Evolutionary conservation across 1,140 invertebrate species (phyloP).

Genomic region (Protaetia brevitarsis): DNA sequence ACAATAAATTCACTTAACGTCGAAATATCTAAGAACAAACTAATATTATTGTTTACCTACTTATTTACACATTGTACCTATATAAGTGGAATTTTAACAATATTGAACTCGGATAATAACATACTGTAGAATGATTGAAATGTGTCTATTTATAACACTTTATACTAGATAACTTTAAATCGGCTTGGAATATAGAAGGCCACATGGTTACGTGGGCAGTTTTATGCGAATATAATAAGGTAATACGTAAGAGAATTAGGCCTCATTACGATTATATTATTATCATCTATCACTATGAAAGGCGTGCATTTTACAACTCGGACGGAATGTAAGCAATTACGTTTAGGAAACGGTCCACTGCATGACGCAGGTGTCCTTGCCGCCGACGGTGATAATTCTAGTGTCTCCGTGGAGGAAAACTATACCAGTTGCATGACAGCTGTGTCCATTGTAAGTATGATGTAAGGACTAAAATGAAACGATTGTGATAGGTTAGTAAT

Average conservation of each 20-base stretch:
- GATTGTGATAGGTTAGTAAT: not conserved
- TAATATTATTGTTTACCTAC: not conserved
- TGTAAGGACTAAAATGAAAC: conserved; percentile 66
- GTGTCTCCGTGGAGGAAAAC: conserved; percentile 80
- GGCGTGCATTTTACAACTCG: not conserved
- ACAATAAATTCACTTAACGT: not conserved
- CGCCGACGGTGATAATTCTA: conserved; percentile 78
- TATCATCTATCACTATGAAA: conserved; percentile 2
- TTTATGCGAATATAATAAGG: not conserved
- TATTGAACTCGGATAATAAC: too few species aligned
- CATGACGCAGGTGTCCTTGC: conserved; percentile 81
- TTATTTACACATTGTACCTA: conserved; percentile 7
- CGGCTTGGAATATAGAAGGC: conserved; percentile 2
- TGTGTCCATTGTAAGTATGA: conserved; percentile 79
- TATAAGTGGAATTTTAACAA: too few species aligned
- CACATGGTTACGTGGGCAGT: conserved; percentile 5
- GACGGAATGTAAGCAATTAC: not conserved
- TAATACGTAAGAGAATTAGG: not conserved
- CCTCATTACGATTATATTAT: not conserved
- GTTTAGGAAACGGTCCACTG: conserved; percentile 76
- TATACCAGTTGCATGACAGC: conserved; percentile 85
- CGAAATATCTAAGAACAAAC: not conserved
- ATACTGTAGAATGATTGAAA: too few species aligned
- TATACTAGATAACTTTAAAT: not conserved
- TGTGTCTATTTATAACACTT: not conserved